Base-by-base conservation (phyloP, 2,797 vertebrate species). In the Danio jaintianensis region DNA sequence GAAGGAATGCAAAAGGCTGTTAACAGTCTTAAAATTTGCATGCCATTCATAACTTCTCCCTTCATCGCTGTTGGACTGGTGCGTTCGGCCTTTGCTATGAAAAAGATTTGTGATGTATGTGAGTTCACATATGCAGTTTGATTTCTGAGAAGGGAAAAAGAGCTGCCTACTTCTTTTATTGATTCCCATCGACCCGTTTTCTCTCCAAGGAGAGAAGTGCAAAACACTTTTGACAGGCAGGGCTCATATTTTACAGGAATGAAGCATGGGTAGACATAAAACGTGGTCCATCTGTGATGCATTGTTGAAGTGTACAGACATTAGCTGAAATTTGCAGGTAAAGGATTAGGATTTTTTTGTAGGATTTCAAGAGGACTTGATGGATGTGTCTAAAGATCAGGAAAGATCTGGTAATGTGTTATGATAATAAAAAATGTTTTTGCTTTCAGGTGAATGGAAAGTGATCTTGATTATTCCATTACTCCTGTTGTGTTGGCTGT, bases 1-100 rank as follows among this genome's bases (percentile, higher is more conserved):
- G 47, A 20, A 75, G 80, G 86, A 87, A 87, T 85, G 84, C 62
- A 45, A 77, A 48, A 47, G 50, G 58, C 62, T 64, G 71, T 70
- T 78, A 75, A 79, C 66, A 55, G 68, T 43, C 67, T 67, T 80
- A 64, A 80, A 67, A 78, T 74, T 77, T 67, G 53, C 79, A 82
- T 81, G 56, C 75, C 40, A 70, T 69, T 56, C 75, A 83, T 75
- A 76, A 58, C 62, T 79, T 71, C 22, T 36, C 55, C 15, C 40
- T 78, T 53, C 43, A 13, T 50, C 12, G 12, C n/a, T 75, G 43
- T 7, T 70, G 64, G 53, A 48, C 50, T 38, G 56, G 50, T 71
- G 42, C 29, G 67, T 50, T 38, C 45, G 20, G 62, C 16, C 6
- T 8, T 48, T 47, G 42, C 12, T 68, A 40, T 13, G 7, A 47